These are phyloP conservation scores for Thymelicus sylvestris DNA, from an alignment of 2,888 invertebrate genomes.

Conservation along the genomic window DNA sequence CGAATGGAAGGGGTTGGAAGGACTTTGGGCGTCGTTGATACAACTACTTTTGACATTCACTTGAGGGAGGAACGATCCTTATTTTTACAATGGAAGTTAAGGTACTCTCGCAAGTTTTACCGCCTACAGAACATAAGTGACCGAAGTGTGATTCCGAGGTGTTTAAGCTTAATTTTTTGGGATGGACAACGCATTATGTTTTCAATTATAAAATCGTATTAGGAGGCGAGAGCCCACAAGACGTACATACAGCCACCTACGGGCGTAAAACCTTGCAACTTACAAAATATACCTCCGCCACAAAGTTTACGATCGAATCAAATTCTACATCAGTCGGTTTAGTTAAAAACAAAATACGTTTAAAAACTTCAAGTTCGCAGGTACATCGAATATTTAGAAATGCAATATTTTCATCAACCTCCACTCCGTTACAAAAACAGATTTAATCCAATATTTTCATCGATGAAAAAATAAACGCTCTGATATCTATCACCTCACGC, in stretches of 20 bases:
- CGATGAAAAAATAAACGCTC: conserved; percentile 77
- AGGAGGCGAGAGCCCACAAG: too few species aligned
- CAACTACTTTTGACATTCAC: conserved; percentile 48
- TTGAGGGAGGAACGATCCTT: not conserved
- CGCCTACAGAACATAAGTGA: too few species aligned
- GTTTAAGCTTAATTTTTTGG: too few species aligned
- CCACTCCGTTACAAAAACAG: conserved; percentile 42
- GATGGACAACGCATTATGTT: too few species aligned
- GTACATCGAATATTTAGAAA: conserved; percentile 12
- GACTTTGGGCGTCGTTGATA: conserved; percentile 45
- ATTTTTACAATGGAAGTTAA: too few species aligned
- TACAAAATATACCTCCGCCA: not conserved
- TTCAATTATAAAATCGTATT: too few species aligned
- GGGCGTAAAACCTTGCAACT: not conserved
- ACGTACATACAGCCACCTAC: not conserved
- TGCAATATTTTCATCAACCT: conserved; percentile 43
- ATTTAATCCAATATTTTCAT: conserved; percentile 60
- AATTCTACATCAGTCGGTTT: conserved; percentile 15
- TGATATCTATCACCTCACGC: conserved; percentile 50
- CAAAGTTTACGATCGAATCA: conserved; percentile 13
- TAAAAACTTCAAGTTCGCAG: conserved; percentile 4
- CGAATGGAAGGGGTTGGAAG: conserved; percentile 42
- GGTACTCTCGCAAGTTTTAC: too few species aligned
- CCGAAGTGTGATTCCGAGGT: too few species aligned
- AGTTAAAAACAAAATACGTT: not conserved